phyloP scores from a whole-genome alignment of 2,797 vertebrate genomes.

The Micrastur ruficollis region DNA sequence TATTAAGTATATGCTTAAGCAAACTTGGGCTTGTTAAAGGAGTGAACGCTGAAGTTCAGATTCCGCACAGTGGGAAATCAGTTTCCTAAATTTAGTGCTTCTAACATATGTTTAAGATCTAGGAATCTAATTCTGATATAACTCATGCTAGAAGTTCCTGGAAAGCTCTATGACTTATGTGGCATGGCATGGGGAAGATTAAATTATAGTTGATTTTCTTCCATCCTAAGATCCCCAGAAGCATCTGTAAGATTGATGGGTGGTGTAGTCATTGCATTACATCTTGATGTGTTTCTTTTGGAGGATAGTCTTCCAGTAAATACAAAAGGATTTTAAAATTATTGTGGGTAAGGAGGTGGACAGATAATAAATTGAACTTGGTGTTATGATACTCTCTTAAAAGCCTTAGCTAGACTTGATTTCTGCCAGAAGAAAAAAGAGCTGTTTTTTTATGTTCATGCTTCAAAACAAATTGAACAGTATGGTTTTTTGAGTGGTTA shows the following conservation, averaged over 20 bases:
- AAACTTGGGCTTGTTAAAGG: not conserved
- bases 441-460: not conserved
- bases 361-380: conserved; percentile 4
- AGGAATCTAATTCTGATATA: conserved; percentile 47
- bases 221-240: conserved; percentile 2
- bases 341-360: conserved; percentile 5
- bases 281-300: conserved; percentile 18
- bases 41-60: not conserved
- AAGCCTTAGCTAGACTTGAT: not conserved
- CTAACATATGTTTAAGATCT: conserved; percentile 49
- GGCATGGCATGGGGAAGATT: not conserved
- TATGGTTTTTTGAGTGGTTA: not conserved
- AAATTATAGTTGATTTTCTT: conserved; percentile 50
- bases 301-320: conserved; percentile 30
- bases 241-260: not conserved
- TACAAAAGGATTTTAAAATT: conserved; percentile 4
- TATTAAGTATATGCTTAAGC: conserved; percentile 13
- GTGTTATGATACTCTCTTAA: not conserved
- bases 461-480: not conserved
- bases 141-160: conserved; percentile 21
- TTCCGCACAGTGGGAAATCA: conserved; percentile 16
- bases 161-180: conserved; percentile 31
- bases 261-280: not conserved
- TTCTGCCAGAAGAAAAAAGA: not conserved
- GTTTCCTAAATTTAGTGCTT: conserved; percentile 42